Evolutionary conservation across 1,140 invertebrate genomes (phyloP), one percentile per base, ranked within the genome.

Genomic region (Kradibia gibbosae): DNA sequence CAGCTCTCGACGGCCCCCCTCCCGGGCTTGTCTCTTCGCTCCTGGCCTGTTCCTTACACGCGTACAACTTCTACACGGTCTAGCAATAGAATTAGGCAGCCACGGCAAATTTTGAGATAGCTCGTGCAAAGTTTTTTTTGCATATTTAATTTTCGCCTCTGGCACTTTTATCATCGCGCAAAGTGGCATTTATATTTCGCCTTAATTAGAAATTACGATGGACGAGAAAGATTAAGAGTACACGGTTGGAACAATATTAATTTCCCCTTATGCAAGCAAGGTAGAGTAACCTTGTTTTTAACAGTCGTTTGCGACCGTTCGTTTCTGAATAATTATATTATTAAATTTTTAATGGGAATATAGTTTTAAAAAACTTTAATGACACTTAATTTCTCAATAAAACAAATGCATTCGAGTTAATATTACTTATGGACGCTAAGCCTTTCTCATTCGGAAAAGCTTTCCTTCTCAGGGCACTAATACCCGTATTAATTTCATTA

Each of bases 241-340:
- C 20, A 67, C 11, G 36, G 62, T 28, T 39, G 20, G 36, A 39
- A 67, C 36, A 67, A 39, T 67, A 39, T 36, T 67, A 65, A 67
- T 67, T 39, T 39, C 62, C 0, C 17, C 7, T 67, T 67, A 67
- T 39, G 62, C 39, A 67, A 67, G 62, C 0, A 67, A 67, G 17
- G 5, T 67, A 39, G 39, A 67, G 62, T 39, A 67, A n/a, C n/a
- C n/a, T n/a, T n/a, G n/a, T n/a, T n/a, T n/a, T n/a, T n/a, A n/a
- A 67, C 62, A 39, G 62, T 67, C 39, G 62, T 67, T 67, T 67
- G 36, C 62, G 0, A 39, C 10, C 34, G n/a, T 67, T 67, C 34
- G n/a, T 67, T 67, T 67, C n/a, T 8, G 7, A 67, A 67, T 67
- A 67, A 67, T 67, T 67, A 67, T 67, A 20, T 67, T n/a, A 67